These are phyloP conservation scores for Cristatella mucedo DNA, from an alignment of 2,888 invertebrate genomes.

Conservation along the genomic window DNA sequence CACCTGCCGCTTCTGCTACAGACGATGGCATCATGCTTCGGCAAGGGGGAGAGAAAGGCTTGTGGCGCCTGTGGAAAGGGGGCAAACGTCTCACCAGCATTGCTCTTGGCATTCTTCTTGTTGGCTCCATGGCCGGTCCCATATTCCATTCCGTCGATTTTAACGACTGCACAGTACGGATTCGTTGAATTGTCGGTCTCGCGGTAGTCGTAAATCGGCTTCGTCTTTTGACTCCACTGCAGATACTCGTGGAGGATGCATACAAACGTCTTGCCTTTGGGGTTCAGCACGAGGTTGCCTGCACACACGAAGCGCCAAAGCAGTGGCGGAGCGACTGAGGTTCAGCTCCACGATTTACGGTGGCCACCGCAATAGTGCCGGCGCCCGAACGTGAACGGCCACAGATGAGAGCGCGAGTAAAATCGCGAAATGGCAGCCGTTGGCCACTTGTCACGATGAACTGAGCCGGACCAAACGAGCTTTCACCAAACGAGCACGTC, in stretches of 20 bases:
- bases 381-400: too few relatives aligned
- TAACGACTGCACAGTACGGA: conserved; percentile 79
- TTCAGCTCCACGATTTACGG: too few relatives aligned
- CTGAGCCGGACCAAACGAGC: too few relatives aligned
- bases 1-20: neutral
- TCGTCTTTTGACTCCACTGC: conserved; percentile 78
- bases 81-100: conserved; percentile 48
- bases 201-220: conserved; percentile 37
- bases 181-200: conserved; percentile 57
- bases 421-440: too few relatives aligned
- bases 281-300: conserved; percentile 97
- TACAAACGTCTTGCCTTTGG: conserved; percentile 82
- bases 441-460: too few relatives aligned
- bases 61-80: too few relatives aligned
- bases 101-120: conserved; percentile 87
- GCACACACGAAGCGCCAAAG: too few relatives aligned
- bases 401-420: too few relatives aligned
- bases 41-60: neutral
- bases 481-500: too few relatives aligned
- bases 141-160: conserved; percentile 78
- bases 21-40: neutral
- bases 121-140: conserved; percentile 83
- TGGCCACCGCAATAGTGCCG: too few relatives aligned
- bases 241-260: conserved; percentile 95
- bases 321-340: too few relatives aligned